phyloP scores from a whole-genome alignment of 1,140 invertebrate species.

The Chironomus tepperi region DNA sequence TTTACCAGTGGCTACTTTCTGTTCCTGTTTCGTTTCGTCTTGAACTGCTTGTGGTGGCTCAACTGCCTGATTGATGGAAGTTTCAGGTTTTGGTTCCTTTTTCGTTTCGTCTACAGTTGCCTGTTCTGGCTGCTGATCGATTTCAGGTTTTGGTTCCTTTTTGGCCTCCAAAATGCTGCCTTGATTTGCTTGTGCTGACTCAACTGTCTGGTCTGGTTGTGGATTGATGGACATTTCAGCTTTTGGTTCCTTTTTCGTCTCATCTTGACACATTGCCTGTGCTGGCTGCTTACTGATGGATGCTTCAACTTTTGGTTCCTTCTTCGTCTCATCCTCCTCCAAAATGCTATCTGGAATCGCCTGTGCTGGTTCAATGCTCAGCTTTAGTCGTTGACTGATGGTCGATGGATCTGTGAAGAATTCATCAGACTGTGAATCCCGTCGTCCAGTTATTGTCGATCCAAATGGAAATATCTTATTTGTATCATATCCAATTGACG shows the following conservation, averaged over 20 bases:
- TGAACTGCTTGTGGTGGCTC: no score
- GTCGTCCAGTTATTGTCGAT: not conserved
- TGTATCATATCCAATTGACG: not conserved
- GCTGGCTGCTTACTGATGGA: not conserved
- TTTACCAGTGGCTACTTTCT: not conserved
- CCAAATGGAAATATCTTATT: conserved; percentile 13
- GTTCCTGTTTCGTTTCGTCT: no score
- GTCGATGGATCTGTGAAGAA: not conserved
- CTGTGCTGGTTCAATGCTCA: not conserved
- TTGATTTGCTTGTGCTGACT: no score
- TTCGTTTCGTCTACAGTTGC: no score
- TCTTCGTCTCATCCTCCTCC: not conserved
- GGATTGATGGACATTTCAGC: no score
- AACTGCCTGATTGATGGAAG: no score
- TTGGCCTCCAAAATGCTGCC: no score
- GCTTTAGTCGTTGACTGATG: not conserved
- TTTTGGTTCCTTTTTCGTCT: no score
- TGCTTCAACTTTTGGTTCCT: no score
- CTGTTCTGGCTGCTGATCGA: no score
- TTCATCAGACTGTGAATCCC: conserved; percentile 4
- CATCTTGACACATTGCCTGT: not conserved
- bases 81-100: no score
- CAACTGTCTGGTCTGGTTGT: not conserved
- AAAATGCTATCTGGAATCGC: not conserved
- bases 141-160: no score